Evolutionary conservation across 2,888 invertebrate species (phyloP), one percentile per base, ranked within the genome.

Genomic region (Ctena decussata): DNA sequence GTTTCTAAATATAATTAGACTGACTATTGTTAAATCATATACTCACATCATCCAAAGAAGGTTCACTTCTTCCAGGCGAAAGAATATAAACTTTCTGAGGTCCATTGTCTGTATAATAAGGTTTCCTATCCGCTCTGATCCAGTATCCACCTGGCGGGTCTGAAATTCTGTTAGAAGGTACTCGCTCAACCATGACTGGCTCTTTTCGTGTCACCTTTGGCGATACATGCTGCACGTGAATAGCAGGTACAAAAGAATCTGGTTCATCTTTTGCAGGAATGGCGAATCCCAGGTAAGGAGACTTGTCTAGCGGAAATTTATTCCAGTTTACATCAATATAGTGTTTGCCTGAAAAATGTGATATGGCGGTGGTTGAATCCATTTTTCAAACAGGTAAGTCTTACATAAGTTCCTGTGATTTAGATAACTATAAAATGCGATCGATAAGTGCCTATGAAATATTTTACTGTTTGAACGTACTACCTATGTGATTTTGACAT

Each of bases 251-350:
- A 21, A 65, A 2, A 35, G 35, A 60, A 0, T 87, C 87, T 12
- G 85, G 83, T 41, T 87, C 90, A 27, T 92, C 84, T 0, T 86
- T 89, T 12, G 76, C 80, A 21, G 86, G 79, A 0, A 88, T 90
- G 8, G 94, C 94, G 70, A 89, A 91, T 15, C 94, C 94, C 11
- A 86, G 73, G 75, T 86, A 93, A 0, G 94, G 94, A 0, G 93
- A 91, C 30, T 87, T 87, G 11, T 84, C 84, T n/a, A 94, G 72
- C 0, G 93, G 89, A 77, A 90, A 92, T 2, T 92, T 92, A 39
- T 91, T 89, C 94, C 93, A 93, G 41, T 85, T 85, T 0, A 93
- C 93, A 49, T 92, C 92, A 8, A 94, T 93, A 53, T 92, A 89
- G 70, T 94, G 94, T 37, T 91, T 90, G 24, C 94, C 94, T 94